These are phyloP conservation scores for Synanthedon tipuliformis DNA, from an alignment of 2,888 invertebrate species.

Conservation along the genomic window DNA sequence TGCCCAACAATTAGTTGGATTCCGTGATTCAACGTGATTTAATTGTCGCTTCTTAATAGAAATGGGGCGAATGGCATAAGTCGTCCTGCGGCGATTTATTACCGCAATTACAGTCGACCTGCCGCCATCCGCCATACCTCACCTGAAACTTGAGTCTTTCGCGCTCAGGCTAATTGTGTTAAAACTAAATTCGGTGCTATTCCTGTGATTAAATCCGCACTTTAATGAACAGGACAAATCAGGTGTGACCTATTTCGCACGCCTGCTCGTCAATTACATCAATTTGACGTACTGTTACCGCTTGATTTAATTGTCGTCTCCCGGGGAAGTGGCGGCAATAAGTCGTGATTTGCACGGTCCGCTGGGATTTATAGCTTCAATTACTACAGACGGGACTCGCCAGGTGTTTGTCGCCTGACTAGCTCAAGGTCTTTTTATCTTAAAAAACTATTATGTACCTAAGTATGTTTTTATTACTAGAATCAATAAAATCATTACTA, in stretches of 20 bases:
- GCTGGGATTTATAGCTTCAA: slow-evolving; percentile 34
- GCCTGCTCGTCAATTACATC: slow-evolving; percentile 4
- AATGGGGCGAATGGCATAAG: slow-evolving; percentile 35
- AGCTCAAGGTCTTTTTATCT: no score
- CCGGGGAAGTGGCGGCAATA: slow-evolving; percentile 26
- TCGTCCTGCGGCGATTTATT: slow-evolving; percentile 52
- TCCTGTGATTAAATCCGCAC: slow-evolving; percentile 20
- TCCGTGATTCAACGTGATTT: slow-evolving; percentile 54
- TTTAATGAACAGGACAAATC: slow-evolving; percentile 17
- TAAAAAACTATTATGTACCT: no score
- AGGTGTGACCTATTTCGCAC: slow-evolving; percentile 18
- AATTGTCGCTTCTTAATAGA: slow-evolving; percentile 51
- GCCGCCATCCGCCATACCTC: slow-evolving; percentile 26
- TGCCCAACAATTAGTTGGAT: slow-evolving; percentile 41
- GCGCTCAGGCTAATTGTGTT: slow-evolving; percentile 17
- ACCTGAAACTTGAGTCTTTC: slow-evolving; percentile 36
- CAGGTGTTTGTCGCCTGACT: slow-evolving; percentile 8
- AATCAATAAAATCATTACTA: no score
- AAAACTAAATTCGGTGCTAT: slow-evolving; percentile 18
- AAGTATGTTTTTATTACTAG: background rate
- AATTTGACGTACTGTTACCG: slow-evolving; percentile 5
- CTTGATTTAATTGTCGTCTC: slow-evolving; percentile 34
- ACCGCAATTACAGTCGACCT: slow-evolving; percentile 57
- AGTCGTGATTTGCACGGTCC: slow-evolving; percentile 29
- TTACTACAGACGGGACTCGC: slow-evolving; percentile 14